Evolutionary conservation across 2,888 invertebrate species (phyloP), one percentile per base, ranked within the genome.

Genomic region (Gnatocerus cornutus): DNA sequence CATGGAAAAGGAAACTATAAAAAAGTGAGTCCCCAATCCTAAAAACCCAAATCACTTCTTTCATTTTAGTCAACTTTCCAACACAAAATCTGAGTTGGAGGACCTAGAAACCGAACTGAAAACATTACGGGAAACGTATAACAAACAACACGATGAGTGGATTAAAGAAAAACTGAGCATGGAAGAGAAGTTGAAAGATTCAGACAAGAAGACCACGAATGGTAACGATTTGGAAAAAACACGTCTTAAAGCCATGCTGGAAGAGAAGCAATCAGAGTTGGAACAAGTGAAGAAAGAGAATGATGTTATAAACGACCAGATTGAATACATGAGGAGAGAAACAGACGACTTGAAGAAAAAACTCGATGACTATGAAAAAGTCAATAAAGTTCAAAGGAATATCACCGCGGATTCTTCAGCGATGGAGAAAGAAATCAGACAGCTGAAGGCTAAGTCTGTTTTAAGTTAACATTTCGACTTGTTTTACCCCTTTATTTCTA

Each of bases 341-440:
- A 90, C 93, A 80, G 96, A 96, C 75, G 96, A 95, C 80, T 85
- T 93, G 1, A 90, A 89, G 74, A 88, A 91, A 76, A 95, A 95
- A 82, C 83, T 96, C 30, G 95, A 93, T 80, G 96, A 96, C 84
- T 95, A 92, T 82, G 93, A 93, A 80, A 92, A 92, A 82, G 92
- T 96, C 1, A 91, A 92, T 45, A 95, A 95, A 85, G 90, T 94
- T 12, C 94, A 96, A 80, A 88, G 92, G 73, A 93, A 90, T 67
- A 88, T 94, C 46, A 91, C 91, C 62, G 91, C 92, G 1, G 95
- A 94, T 76, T 93, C 92, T 64, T 88, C 90, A 0, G 90, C 90
- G 14, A 86, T 94, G 73, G 95, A 95, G 75, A 89, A 90, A 16
- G 95, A 96, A 84, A 87, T 96, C 13, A 88, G 89, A 71, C 90